Evolutionary conservation across 2,113 vertebrate genomes (phyloP).

Genomic region (Diglossa brunneiventris): DNA sequence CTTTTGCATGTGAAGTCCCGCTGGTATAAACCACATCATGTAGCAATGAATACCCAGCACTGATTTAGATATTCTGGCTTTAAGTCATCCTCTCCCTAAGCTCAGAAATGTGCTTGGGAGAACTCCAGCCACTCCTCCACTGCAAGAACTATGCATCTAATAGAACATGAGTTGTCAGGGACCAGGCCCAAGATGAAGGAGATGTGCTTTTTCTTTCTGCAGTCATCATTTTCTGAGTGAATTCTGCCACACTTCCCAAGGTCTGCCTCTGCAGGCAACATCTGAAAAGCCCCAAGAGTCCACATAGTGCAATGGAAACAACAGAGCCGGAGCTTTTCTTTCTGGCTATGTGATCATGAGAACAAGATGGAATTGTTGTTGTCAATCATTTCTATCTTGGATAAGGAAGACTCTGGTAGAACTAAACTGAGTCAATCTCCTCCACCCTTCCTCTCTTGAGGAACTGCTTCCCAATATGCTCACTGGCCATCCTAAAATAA

Average conservation of each 20-base stretch:
- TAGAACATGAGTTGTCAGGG: not conserved
- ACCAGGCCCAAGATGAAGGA: not conserved
- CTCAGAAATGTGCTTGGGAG: not conserved
- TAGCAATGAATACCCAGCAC: not conserved
- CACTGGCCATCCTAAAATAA: not conserved
- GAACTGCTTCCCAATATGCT: not conserved
- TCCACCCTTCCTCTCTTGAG: not conserved
- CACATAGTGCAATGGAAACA: fast-evolving
- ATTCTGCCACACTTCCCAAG: not conserved
- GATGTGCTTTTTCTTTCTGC: not conserved
- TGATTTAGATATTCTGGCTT: not conserved
- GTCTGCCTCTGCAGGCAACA: not conserved
- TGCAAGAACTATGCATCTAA: not conserved
- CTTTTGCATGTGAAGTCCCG: not conserved
- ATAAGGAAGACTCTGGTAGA: not conserved
- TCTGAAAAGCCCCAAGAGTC: not conserved
- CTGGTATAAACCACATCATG: not conserved
- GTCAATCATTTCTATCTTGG: not conserved
- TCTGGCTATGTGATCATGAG: not conserved
- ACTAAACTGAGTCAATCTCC: not conserved
- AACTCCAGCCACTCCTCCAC: not conserved
- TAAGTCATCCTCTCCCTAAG: not conserved
- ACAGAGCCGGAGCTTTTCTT: not conserved
- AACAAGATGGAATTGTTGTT: not conserved
- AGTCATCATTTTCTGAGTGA: not conserved